These are phyloP conservation scores for Dasyprocta punctata DNA, from an alignment of 2,113 vertebrate genomes.

Conservation along the genomic window DNA sequence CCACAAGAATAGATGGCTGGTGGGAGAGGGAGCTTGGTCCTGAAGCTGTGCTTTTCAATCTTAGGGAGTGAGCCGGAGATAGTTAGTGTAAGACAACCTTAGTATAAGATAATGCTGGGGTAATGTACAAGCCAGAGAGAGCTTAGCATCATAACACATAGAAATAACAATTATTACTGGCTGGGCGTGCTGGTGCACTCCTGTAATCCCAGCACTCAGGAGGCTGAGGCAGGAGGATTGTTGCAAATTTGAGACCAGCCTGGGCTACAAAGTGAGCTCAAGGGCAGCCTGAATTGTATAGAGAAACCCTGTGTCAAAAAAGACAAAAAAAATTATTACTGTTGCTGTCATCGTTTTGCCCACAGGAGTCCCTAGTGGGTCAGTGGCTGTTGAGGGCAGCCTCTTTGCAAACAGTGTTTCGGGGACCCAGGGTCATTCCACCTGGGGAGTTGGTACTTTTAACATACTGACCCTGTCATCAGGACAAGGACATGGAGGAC, in stretches of 20 bases:
- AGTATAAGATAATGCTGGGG: background rate
- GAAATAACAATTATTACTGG: background rate
- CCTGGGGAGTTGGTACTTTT: background rate
- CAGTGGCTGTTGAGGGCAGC: background rate
- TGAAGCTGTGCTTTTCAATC: background rate
- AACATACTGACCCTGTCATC: background rate
- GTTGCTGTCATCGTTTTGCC: too few relatives aligned
- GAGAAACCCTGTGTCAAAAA: too few relatives aligned
- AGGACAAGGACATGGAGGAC: background rate
- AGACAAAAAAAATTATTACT: too few relatives aligned
- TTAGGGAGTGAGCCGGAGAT: background rate
- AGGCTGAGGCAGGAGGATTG: too few relatives aligned
- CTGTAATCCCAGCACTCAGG: too few relatives aligned
- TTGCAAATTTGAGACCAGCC: too few relatives aligned
- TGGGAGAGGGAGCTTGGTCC: background rate
- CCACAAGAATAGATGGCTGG: background rate
- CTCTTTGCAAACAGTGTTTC: background rate
- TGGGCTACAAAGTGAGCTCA: too few relatives aligned
- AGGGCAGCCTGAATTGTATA: too few relatives aligned
- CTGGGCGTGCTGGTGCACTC: too few relatives aligned
- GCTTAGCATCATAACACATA: background rate
- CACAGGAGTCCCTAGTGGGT: background rate
- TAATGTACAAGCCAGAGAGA: background rate
- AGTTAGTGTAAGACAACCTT: background rate
- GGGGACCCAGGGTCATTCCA: background rate